phyloP scores from a whole-genome alignment of 2,797 vertebrate genomes.

The Sylvilagus floridanus region DNA sequence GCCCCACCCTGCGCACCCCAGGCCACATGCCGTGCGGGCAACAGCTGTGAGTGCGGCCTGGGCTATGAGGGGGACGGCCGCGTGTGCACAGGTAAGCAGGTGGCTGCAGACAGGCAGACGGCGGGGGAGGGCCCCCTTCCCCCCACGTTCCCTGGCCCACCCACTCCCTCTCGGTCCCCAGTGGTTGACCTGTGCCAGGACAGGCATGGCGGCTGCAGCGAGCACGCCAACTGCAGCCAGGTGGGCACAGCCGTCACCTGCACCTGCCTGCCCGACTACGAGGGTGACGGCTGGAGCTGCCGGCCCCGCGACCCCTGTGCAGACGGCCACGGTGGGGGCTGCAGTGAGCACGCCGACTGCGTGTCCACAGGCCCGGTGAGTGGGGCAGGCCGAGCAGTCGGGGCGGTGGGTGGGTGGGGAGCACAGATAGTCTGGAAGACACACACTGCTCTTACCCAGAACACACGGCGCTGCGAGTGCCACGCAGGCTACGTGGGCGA shows the following conservation, averaged over 20 bases:
- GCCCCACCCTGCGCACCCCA: conserved; percentile 91
- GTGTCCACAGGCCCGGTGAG: conserved; percentile 95
- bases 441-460: conserved; percentile 86
- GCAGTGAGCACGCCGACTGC: conserved; percentile 95
- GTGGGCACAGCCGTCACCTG: conserved; percentile 90
- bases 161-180: conserved; percentile 77
- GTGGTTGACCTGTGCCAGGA: conserved; percentile 92
- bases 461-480: conserved; percentile 92
- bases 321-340: conserved; percentile 91
- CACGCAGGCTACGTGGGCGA: conserved; percentile 93
- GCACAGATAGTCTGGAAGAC: background rate
- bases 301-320: conserved; percentile 92
- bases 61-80: conserved; percentile 94
- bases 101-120: background rate
- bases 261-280: conserved; percentile 89
- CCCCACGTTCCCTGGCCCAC: background rate
- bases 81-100: conserved; percentile 90
- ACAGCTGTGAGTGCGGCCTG: conserved; percentile 91
- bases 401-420: background rate
- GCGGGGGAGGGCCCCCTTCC: background rate
- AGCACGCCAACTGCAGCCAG: conserved; percentile 92
- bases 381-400: background rate
- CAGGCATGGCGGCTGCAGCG: conserved; percentile 93
- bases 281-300: conserved; percentile 93
- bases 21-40: conserved; percentile 89